Conservation (phyloP, 1,140 invertebrate species). For the Macrosteles quadrilineatus region DNA sequence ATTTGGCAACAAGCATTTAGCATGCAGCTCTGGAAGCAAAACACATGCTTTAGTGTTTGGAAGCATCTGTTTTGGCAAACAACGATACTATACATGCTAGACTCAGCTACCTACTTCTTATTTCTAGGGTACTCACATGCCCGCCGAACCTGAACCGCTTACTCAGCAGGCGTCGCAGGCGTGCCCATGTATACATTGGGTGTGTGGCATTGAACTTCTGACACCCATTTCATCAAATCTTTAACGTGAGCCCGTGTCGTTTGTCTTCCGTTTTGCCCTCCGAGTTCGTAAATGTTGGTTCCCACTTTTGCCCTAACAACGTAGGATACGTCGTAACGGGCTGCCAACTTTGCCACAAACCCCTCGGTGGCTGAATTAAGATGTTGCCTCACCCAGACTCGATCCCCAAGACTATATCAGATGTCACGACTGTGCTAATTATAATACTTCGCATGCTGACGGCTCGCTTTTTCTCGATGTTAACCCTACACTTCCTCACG, state of each 20-base stretch:
- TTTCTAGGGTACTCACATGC: no score
- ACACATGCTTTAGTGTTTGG: no score
- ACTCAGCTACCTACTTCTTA: no score
- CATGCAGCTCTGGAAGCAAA: no score
- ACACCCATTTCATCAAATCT: not conserved
- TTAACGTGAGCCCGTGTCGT: not conserved
- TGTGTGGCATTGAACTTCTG: no score
- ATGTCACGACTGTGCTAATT: not conserved
- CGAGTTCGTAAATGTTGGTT: not conserved
- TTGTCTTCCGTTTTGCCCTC: not conserved
- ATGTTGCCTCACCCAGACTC: not conserved
- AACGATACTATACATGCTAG: no score
- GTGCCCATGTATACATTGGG: no score
- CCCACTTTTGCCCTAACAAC: not conserved
- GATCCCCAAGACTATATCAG: not conserved
- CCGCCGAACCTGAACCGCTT: no score
- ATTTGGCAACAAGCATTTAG: no score
- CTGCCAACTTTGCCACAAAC: not conserved
- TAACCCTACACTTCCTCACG: not conserved
- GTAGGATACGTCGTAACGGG: not conserved
- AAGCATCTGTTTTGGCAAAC: no score
- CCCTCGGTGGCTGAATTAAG: not conserved
- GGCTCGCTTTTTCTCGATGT: not conserved
- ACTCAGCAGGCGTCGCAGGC: no score
- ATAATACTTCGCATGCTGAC: conserved; percentile 4